These are phyloP conservation scores for Rhipidura dahli DNA, from an alignment of 2,113 vertebrate genomes.

Conservation along the genomic window DNA sequence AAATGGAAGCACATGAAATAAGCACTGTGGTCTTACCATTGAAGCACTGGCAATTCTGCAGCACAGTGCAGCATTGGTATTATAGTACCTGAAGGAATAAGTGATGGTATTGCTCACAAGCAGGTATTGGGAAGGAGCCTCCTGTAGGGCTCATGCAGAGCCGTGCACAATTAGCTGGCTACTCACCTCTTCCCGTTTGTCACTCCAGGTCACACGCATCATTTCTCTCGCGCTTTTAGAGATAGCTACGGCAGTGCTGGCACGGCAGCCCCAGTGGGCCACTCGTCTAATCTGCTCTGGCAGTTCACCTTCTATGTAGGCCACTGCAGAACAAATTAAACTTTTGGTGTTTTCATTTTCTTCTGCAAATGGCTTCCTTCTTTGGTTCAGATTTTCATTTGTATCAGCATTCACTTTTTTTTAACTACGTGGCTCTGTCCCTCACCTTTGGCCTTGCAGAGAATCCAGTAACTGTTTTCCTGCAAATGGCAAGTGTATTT, in stretches of 20 bases:
- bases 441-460: neutral
- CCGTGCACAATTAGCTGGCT: neutral
- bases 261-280: neutral
- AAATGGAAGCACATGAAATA: neutral
- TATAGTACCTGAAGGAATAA: neutral
- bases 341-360: neutral
- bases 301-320: conserved; percentile 28
- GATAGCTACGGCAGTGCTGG: neutral
- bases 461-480: neutral
- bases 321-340: conserved; percentile 1
- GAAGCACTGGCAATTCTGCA: neutral
- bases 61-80: neutral
- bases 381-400: neutral
- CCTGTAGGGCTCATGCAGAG: neutral
- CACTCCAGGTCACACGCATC: neutral
- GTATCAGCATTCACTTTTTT: neutral
- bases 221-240: neutral
- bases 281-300: conserved; percentile 31
- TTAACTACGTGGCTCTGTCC: neutral
- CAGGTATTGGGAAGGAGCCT: neutral
- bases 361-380: neutral
- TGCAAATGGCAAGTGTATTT: neutral
- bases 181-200: neutral
- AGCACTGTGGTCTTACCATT: neutral
- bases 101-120: neutral